Evolutionary conservation across 2,797 vertebrate species (phyloP), one percentile per base, ranked within the genome.

Genomic region (Emydoidea blandingii): DNA sequence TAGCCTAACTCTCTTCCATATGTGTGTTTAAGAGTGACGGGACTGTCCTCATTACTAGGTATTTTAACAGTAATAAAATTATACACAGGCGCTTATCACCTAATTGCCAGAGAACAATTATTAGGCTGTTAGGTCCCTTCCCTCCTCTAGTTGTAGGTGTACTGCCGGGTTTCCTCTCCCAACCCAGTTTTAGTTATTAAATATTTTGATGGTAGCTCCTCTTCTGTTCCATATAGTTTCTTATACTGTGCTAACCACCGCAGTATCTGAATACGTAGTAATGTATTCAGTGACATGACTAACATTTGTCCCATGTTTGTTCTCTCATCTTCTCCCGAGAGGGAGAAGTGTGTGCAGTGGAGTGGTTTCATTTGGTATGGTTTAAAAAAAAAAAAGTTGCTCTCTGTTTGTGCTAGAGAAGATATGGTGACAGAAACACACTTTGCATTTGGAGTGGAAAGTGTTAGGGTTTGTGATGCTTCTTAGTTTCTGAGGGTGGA

Each of bases 61-160:
- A 34, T 62, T 62, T 31, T 62, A 62, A 62, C 59, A 16, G 3
- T n/a, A 92, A 59, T 84, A 85, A 49, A 14, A 27, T 3, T 79
- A 65, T 79, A 65, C 14, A 16, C 59, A 34, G 14, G 59, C 34
- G 15, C 3, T 62, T 62, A 34, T 16, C 14, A 34, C 31, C n/a
- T 90, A 87, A 12, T 3, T 8, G 34, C 6, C 74, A 82, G 65
- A 14, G 52, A 87, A 34, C 21, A 79, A 29, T 54, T 79, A 29
- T 83, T 49, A 41, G 49, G 50, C 37, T 11, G 18, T 34, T 23
- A 37, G 21, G 21, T 23, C 50, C 59, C 59, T 52, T 52, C 52
- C 21, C 34, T 76, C 81, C 74, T 87, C 79, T 56, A 91, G 8
- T 8, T 85, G 27, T 41, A 47, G 31, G 81, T 81, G 41, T 93